Base-by-base conservation (phyloP, 2,888 invertebrate species). In the Calameuta pallipes region DNA sequence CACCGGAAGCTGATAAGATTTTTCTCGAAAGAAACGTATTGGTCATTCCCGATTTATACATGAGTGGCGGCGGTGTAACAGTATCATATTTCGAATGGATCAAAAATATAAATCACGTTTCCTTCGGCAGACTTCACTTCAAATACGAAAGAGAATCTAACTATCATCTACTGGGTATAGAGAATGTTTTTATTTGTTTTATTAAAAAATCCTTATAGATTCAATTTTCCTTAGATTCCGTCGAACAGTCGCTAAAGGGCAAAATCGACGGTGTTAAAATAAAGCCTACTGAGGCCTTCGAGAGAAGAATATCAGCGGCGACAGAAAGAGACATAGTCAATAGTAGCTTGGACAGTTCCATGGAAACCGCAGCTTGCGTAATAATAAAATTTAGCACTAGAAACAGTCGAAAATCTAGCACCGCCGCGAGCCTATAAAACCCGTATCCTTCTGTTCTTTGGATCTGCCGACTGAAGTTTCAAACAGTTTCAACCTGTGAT, bases 21-120 rank as follows among this genome's bases (percentile, higher is more conserved):
- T 93, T 98, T 76, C 93, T 95, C 78, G 93, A 95, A 80, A 94
- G 94, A 83, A 95, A 96, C 80, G 93, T 97, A 82, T 93, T 98
- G 77, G 95, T 97, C 80, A 94, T 98, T 82, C 97, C 98, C 23
- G 97, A 96, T 92, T 92, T 96, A 90, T 94, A 94, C 84, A 92
- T 94, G 80, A 96, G 95, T 90, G 95, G 95, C 78, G 97, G 97
- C 88, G 97, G 97, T 92, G 97, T 98, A 78, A 97, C 97, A 30
- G 97, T 98, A 75, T 97, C 97, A 77, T 97, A 97, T 93, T 98
- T 98, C 91, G 97, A 97, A 92, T 97, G 95, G 96, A 93, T 97
- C 85, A 98, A 97, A 92, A 97, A 97, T 92, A 93, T 97, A 79
- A 97, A 97, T 92, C 97, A 98, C 92, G 97, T 97, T 80, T 96